Conservation (phyloP, 1,140 invertebrate species). For the Agrilus planipennis region DNA sequence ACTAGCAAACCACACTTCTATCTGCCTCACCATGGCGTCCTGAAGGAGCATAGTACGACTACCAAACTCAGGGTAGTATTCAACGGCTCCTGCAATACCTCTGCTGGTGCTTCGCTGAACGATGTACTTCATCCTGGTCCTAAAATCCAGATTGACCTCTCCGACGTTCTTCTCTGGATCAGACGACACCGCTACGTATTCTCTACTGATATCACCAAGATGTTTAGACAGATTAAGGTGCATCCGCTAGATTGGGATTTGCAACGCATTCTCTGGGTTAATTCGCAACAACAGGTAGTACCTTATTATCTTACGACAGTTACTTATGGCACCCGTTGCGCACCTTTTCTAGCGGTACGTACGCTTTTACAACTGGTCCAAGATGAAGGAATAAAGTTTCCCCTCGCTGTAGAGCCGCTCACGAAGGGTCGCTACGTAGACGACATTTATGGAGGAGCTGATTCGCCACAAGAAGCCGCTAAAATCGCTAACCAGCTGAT, state of each 20-base stretch:
- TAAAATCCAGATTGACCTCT: slow-evolving; percentile 5
- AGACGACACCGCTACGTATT: slow-evolving; percentile 2
- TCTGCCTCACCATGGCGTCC: slow-evolving; percentile 27
- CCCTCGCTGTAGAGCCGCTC: too few relatives aligned
- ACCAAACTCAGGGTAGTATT: slow-evolving; percentile 13
- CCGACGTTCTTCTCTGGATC: slow-evolving; percentile 3
- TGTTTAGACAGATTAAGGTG: slow-evolving; percentile 11
- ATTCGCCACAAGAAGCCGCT: too few relatives aligned
- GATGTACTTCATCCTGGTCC: slow-evolving; percentile 11
- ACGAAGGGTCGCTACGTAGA: too few relatives aligned
- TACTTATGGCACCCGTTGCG: slow-evolving; percentile 25
- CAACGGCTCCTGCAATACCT: slow-evolving; percentile 6
- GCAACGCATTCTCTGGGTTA: slow-evolving; percentile 28
- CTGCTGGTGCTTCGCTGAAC: slow-evolving; percentile 9
- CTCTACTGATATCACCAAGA: slow-evolving; percentile 8
- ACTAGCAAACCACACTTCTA: too few relatives aligned
- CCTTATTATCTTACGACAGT: slow-evolving; percentile 24
- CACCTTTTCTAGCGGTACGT: slow-evolving; percentile 8
- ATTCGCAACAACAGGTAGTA: slow-evolving; percentile 13
- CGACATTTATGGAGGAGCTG: too few relatives aligned
- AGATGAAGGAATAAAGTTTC: too few relatives aligned
- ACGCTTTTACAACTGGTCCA: slow-evolving; percentile 1
- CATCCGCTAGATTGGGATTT: slow-evolving; percentile 10
- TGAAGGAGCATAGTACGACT: slow-evolving; percentile 12
- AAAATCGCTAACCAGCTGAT: too few relatives aligned